Evolutionary conservation across 1,140 invertebrate species (phyloP), one percentile per base, ranked within the genome.

Genomic region (Drosophila mayri): DNA sequence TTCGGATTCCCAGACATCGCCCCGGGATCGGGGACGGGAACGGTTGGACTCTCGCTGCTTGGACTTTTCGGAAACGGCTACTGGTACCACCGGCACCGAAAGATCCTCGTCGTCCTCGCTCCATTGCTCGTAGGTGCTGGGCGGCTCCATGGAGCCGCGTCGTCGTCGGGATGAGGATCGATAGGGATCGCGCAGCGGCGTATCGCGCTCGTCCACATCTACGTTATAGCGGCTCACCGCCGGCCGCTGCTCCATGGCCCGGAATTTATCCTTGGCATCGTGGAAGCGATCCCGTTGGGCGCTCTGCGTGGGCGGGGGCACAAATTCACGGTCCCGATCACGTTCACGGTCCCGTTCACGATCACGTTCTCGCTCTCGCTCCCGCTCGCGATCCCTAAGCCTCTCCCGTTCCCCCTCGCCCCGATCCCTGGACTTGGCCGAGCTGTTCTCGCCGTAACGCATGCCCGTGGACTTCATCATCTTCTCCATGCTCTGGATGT

Each of bases 181-280:
- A 11, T 74, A 80, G 10, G 73, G 55, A 41, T 80, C 80, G 2
- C 67, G 67, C 30, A 32, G 38, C 9, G 55, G 20, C 2, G 18
- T n/a, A n/a, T 90, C 84, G 14, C 86, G 83, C 18, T 91, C 92
- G 61, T 95, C 94, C 70, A 94, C 93, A 9, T 92, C 87, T 14
- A 49, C 52, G 4, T 11, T 16, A 18, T 92, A 92, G 10, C 91
- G 84, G 58, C 95, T 94, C 43, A 95, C 94, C 72, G 96, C 95
- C 71, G 95, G 94, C n/a, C 66, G 44, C 57, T 77, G 84, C 92
- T 97, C 96, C 93, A 97, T 94, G 25, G 95, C 95, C 87, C 95
- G 94, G 83, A 97, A 97, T 92, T 97, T 97, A 86, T 97, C 96
- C 91, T 97, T 97, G 43, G 96, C 96, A 80, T 97, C 96, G 79